Evolutionary conservation across 2,113 vertebrate species (phyloP).

Genomic region (Epinephelus moara): DNA sequence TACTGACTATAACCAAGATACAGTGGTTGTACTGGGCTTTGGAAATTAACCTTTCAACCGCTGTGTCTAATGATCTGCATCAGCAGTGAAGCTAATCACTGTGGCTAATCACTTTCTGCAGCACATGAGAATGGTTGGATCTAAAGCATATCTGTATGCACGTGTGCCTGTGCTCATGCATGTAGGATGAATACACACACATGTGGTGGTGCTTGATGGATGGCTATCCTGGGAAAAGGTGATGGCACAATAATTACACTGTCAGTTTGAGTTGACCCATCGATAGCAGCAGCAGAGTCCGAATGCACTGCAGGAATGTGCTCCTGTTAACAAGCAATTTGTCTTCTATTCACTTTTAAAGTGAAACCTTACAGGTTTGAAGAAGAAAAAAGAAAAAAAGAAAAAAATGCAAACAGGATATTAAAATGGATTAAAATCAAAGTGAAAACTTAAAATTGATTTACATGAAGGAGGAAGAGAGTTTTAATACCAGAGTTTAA

Average conservation of each 20-base stretch:
- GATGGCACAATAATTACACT: slow-evolving; percentile 67
- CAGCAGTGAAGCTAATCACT: background rate
- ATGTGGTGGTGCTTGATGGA: slow-evolving; percentile 31
- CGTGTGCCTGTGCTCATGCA: background rate
- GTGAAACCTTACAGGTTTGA: background rate
- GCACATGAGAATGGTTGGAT: background rate
- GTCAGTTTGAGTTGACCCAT: slow-evolving; percentile 51
- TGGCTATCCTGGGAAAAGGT: slow-evolving; percentile 31
- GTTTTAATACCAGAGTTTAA: background rate
- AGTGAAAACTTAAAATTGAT: background rate
- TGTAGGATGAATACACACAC: slow-evolving; percentile 11
- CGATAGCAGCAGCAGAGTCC: background rate
- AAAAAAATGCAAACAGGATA: background rate
- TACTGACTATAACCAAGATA: background rate
- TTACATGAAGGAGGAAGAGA: background rate
- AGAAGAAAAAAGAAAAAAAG: background rate
- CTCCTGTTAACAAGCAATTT: background rate
- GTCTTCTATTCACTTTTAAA: background rate
- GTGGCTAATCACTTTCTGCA: slow-evolving; percentile 13
- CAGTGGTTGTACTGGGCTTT: background rate
- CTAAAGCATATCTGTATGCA: slow-evolving; percentile 12
- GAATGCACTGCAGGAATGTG: background rate
- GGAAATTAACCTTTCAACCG: background rate
- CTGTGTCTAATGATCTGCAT: background rate
- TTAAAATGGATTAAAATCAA: background rate